Base-by-base conservation (phyloP, 2,888 invertebrate genomes). In the Mystacides longicornis region DNA sequence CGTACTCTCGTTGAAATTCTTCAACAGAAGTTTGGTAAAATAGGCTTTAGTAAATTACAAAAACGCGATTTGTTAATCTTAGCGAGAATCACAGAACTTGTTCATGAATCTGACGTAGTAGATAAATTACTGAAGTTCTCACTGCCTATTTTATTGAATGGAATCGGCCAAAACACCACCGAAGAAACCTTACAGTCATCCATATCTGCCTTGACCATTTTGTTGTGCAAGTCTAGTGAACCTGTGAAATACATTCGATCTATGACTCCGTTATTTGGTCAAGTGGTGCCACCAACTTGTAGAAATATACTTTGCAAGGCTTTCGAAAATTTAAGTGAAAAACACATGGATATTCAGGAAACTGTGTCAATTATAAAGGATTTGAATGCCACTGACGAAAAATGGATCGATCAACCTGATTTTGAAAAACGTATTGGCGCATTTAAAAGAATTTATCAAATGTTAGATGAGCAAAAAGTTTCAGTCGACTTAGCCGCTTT, bases 321-420 rank as follows among this genome's bases (percentile, higher is more conserved):
- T 18, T 69, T 90, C 11, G 68, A 73, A 19, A 79, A 79, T 4
- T 81, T 89, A 54, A 78, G 81, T 2, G 73, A 65, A 16, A 65
- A 61, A 3, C 69, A 74, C 62, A 72, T 73, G 56, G 71, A 75
- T 11, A 62, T 71, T 33, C 65, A 83, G 49, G 74, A 75, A 45
- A 73, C 77, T 52, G 75, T 80, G 52, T 75, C 81, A 0, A 65
- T 87, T 14, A 70, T 89, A 2, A 67, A 68, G 3, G 81, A 87
- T 68, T 78, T 96, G 64, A 97, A 97, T 71, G 86, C 95, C 0
- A 94, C 85, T 79, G 89, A 96, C 70, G 79, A 81, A 46, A 82
- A 86, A 60, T 89, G 89, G 84, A 80, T 96, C n/a, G 95, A 96
- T 64, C 95, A 97, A 67, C 94, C 96, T 0, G 93, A 97, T 72